A percentile compares a stretch with the other conserved stretches of the same genome.
Conservation (phyloP, 2,113 vertebrate species). For the Silurus meridionalis region DNA sequence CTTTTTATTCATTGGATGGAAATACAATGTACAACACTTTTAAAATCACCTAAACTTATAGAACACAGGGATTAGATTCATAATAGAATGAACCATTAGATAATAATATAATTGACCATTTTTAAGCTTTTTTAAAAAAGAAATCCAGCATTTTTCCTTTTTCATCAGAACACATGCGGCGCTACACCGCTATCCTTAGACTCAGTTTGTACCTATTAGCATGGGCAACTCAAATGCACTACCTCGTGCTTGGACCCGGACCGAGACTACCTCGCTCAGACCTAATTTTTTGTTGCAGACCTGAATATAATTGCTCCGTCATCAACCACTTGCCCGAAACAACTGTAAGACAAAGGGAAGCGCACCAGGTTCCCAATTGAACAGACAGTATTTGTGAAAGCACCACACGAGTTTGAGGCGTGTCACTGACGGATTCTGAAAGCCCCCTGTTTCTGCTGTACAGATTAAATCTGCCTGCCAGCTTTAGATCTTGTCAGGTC, state of each 20-base stretch:
- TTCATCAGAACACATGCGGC: not conserved
- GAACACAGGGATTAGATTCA: not conserved
- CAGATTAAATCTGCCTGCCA: constrained; percentile 51
- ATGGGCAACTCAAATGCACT: not conserved
- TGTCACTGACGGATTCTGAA: not conserved
- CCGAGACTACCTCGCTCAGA: not conserved
- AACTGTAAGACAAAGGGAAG: not conserved
- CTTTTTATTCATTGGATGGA: not conserved
- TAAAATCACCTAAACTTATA: not conserved
- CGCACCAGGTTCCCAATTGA: not conserved
- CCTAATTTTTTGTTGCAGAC: not conserved
- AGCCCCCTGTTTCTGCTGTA: constrained; percentile 44
- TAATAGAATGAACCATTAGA: not conserved
- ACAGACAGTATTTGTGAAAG: not conserved
- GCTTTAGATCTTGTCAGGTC: constrained; percentile 39
- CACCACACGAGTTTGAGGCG: not conserved
- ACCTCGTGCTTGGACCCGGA: not conserved
- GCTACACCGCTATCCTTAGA: not conserved
- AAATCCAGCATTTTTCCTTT: not conserved
- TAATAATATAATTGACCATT: not conserved
- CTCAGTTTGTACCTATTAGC: not conserved
- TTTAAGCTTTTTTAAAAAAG: not conserved
- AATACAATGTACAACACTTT: not conserved
- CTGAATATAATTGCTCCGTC: not conserved
- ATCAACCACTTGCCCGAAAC: not conserved